Percentiles rank a stretch among this genome's conserved stretches.
phyloP scores from a whole-genome alignment of 2,113 vertebrate species.

The Agapornis roseicollis region DNA sequence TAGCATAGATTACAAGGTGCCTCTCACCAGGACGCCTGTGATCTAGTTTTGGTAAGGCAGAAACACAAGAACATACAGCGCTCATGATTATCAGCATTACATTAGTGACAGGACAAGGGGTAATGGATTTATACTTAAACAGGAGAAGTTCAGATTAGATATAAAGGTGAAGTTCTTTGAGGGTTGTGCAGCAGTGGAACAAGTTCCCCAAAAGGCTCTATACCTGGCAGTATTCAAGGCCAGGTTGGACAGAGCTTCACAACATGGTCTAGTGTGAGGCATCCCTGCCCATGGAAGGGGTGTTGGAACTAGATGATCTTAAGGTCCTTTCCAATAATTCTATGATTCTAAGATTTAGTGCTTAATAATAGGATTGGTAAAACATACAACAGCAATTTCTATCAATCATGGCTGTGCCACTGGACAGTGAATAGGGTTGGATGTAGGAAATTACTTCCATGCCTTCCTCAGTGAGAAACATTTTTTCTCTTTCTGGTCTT shows the following conservation, averaged over 20 bases:
- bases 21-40: neutral
- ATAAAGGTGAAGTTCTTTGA: neutral
- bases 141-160: neutral
- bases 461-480: neutral
- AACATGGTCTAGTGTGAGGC: neutral
- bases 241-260: neutral
- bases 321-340: neutral
- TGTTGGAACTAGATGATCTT: neutral
- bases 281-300: neutral
- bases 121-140: neutral
- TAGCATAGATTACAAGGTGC: neutral
- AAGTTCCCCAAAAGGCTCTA: neutral
- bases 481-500: neutral
- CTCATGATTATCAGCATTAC: neutral
- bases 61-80: neutral
- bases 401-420: rapidly evolving
- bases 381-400: rapidly evolving
- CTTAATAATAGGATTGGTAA: neutral
- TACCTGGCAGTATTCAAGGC: neutral
- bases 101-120: neutral
- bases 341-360: neutral
- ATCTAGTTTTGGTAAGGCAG: neutral
- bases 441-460: neutral
- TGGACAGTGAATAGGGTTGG: neutral
- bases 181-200: neutral